Percentiles rank a stretch among this genome's conserved stretches.
These are phyloP conservation scores for Taeniopygia guttata DNA, from an alignment of 2,797 vertebrate species.

Conservation along the genomic window DNA sequence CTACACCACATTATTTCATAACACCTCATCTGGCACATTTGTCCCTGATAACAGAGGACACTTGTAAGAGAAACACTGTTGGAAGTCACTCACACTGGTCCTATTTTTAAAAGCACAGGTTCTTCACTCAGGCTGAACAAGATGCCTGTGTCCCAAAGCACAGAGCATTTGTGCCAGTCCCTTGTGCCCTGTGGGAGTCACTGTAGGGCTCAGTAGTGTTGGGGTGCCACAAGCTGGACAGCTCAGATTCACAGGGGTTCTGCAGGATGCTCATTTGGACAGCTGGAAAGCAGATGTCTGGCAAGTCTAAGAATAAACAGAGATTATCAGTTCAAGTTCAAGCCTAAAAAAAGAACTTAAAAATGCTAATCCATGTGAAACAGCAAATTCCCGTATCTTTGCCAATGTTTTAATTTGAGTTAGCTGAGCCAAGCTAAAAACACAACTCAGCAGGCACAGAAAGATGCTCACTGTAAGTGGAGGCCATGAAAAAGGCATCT, in stretches of 20 bases:
- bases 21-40: not conserved
- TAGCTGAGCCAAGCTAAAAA: not conserved
- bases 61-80: not conserved
- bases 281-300: slow-evolving; percentile 26
- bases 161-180: not conserved
- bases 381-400: not conserved
- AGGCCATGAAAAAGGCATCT: not conserved
- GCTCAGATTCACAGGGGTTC: not conserved
- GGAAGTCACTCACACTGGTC: not conserved
- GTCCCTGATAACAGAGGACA: not conserved
- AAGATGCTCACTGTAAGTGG: not conserved
- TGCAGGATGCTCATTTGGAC: not conserved
- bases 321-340: slow-evolving; percentile 15
- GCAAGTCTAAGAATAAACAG: not conserved
- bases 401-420: not conserved
- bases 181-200: fast-evolving
- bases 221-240: not conserved
- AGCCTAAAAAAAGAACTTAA: not conserved
- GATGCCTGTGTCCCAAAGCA: not conserved
- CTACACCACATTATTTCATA: fast-evolving
- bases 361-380: slow-evolving; percentile 21
- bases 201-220: not conserved
- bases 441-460: not conserved
- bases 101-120: not conserved
- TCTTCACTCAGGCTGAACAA: not conserved